Base-by-base conservation (phyloP, 2,797 vertebrate species). In the Oceanodroma leucorhoa region DNA sequence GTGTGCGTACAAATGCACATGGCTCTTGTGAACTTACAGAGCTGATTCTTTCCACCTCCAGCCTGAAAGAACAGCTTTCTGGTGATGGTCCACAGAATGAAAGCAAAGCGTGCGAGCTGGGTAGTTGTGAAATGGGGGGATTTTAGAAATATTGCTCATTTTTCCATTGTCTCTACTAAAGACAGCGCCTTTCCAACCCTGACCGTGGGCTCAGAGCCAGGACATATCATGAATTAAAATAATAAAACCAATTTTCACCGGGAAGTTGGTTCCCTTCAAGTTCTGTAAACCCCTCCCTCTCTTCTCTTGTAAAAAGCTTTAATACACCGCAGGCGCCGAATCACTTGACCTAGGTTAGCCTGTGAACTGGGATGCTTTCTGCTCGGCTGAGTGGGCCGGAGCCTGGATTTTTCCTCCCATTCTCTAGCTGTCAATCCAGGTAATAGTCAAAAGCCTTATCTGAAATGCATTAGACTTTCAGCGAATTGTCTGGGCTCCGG, bases 311-410 rank as follows among this genome's bases (percentile, higher is more conserved):
- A 98, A 98, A 98, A 96, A 98, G 98, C 98, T 98, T 98, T 98
- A 98, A 98, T 98, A 98, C 98, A 97, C 98, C 95, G 90, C 54
- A 99, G 98, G 98, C 98, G 98, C 99, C 98, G 98, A 98, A 98
- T 98, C 98, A 98, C 98, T 99, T 99, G 98, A 99, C 98, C 98
- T 97, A 95, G 95, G 97, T 98, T 98, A 98, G 98, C 98, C 98
- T 91, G 94, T 82, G 97, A 94, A 82, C 97, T 97, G 94, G 97
- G 97, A 95, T 97, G 96, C 98, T 98, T 99, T 99, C 98, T 98
- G 98, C 98, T 98, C 98, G 97, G 98, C 98, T 98, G 98, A 93
- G 91, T 97, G 93, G 97, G 82, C 95, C 88, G 98, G 98, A 98
- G 98, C 98, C 98, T 83, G 97, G 83, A 60, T 94, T 95, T 97